Evolutionary conservation across 2,888 invertebrate species (phyloP), one percentile per base, ranked within the genome.

Genomic region (Drosophila subsilvestris): DNA sequence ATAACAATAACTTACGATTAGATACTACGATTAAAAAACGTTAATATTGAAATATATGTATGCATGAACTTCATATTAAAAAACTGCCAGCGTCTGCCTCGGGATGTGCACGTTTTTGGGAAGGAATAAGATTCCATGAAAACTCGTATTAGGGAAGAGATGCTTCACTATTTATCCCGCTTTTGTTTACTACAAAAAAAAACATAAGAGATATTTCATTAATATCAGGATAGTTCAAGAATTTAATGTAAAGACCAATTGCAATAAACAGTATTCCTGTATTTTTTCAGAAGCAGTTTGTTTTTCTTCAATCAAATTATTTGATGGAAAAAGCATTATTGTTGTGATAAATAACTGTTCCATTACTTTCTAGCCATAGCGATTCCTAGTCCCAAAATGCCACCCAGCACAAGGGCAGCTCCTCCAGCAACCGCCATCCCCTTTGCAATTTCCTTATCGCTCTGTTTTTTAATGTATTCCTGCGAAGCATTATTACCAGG

Each of bases 381-480:
- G 78, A 98, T 94, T 68, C 97, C 98, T 22, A 98, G 94, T 45
- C 97, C 97, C 22, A 98, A 94, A 57, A 97, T 93, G 61, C 96
- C 96, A 57, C 97, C 97, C 57, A 97, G 91, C 10, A 96, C 97
- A 47, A 98, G 92, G 65, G 97, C 95, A n/a, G 96, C 96, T 76
- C 97, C 97, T 76, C 98, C 96, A 56, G 97, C 97, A 68, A 98
- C 94, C 25, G 98, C 98, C 92, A 97, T 97, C 51, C 98, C 98
- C 78, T 96, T 94, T 61, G 97, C 92, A 14, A 97, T 97, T 91
- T 98, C 98, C 93, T 96, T 97, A 90, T 97, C 97, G 96, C 98
- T 96, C 90, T 97, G 96, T 90, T 97, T 97, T 91, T 96, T 96
- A 63, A 99, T 96, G 75, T 96, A 94, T 75, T 94, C 94, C 94